Evolutionary conservation across 2,797 vertebrate species (phyloP).

Genomic region (Pantherophis alleghaniensis): DNA sequence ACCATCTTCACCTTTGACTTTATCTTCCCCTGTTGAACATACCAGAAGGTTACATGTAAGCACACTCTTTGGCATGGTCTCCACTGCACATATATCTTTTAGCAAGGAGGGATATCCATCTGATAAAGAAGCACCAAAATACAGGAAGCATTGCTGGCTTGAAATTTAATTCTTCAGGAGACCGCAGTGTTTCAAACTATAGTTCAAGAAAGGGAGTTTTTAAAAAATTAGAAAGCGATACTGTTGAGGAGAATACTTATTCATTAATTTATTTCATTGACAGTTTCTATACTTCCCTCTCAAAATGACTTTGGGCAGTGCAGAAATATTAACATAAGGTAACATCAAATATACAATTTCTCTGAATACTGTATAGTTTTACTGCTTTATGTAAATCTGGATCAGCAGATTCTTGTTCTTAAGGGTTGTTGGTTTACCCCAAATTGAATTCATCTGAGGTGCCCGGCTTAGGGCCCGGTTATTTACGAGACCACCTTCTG

Average conservation of each 20-base stretch:
- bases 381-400: constrained; percentile 2
- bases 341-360: background rate
- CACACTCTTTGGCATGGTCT: constrained; percentile 11
- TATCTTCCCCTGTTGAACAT: constrained; percentile 42
- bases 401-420: constrained; percentile 21
- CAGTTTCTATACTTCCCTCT: background rate
- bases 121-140: constrained; percentile 58
- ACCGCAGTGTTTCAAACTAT: constrained; percentile 53
- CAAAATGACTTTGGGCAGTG: background rate
- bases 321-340: background rate
- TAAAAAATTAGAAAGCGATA: background rate
- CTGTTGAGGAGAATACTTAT: background rate
- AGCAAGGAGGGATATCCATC: constrained; percentile 39
- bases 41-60: constrained; percentile 24
- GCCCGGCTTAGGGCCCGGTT: background rate
- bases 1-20: constrained; percentile 43
- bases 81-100: constrained; percentile 29
- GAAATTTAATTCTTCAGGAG: constrained; percentile 35
- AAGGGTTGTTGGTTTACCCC: background rate
- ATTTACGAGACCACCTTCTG: too few relatives aligned
- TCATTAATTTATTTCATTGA: background rate
- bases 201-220: constrained; percentile 1
- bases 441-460: constrained; percentile 42
- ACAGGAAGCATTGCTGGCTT: constrained; percentile 47
- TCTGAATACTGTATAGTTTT: background rate